Evolutionary conservation across 2,113 vertebrate species (phyloP), one percentile per base, ranked within the genome.

Genomic region (Lucifuga dentata): DNA sequence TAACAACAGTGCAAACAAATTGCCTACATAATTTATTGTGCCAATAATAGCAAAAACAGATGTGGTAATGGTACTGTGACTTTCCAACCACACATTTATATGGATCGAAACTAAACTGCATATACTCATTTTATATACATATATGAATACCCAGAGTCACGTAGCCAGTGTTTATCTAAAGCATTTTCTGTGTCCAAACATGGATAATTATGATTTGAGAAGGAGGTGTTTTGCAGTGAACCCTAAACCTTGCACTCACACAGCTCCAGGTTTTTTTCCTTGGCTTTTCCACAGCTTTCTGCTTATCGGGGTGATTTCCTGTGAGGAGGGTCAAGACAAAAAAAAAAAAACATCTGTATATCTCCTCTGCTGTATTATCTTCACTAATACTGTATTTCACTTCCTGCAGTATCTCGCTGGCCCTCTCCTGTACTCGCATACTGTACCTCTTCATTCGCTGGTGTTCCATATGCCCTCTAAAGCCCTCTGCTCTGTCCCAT

Each of bases 1-100:
- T 84, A 91, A 92, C 89, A 89, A 86, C 86, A 84, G 83, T 69
- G 62, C 79, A 88, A 90, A 89, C 85, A 89, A 90, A 91, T 89
- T 91, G 84, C 68, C 83, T 82, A 81, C 71, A 77, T 86, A 85
- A 89, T 89, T 91, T 89, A 89, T 79, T 78, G 85, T 81, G 85
- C 84, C 88, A 91, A 83, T 89, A 84, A 88, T 83, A 83, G 81
- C 83, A 79, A 77, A 91, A 88, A 70, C 89, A 90, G 77, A 91
- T 88, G 85, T 85, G 68, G 84, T 89, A 83, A 86, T 85, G 80
- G 77, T 60, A 48, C 71, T 64, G 64, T 33, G 63, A 77, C 66
- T 72, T 81, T 88, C 78, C 89, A 85, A 80, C 77, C 77, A 66
- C 72, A 69, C 67, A 79, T 88, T 87, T 87, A 70, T 86, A 75